These are phyloP conservation scores for Natator depressus DNA, from an alignment of 2,113 vertebrate genomes.

Conservation along the genomic window DNA sequence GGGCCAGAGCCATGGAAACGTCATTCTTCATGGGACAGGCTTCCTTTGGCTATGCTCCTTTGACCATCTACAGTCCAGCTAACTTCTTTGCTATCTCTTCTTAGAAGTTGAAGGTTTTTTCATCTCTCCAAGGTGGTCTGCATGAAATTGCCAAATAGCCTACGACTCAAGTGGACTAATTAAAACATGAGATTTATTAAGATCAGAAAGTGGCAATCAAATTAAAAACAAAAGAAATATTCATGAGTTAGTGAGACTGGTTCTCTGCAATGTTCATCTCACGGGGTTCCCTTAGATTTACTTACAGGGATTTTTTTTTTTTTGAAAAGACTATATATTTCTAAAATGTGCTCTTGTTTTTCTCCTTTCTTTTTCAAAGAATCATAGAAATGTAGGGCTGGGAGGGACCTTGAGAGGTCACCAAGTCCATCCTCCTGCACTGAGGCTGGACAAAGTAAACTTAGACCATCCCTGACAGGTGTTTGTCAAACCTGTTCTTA, in stretches of 20 bases:
- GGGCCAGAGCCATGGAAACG: background rate
- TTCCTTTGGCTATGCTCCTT: background rate
- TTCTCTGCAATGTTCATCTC: background rate
- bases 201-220: background rate
- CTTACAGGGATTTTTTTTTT: background rate
- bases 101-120: background rate
- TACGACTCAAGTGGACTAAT: background rate
- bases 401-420: background rate
- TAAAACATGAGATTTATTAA: background rate
- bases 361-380: background rate
- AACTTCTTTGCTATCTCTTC: background rate
- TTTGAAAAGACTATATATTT: background rate
- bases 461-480: background rate
- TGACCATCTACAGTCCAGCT: background rate
- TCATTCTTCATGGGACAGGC: background rate
- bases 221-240: background rate
- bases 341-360: background rate
- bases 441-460: background rate
- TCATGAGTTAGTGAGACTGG: background rate
- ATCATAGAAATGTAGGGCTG: background rate
- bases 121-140: background rate
- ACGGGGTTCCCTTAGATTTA: background rate
- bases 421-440: background rate
- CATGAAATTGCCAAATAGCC: background rate
- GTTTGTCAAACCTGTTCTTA: background rate